A percentile compares a stretch with the other conserved stretches of the same genome.
Evolutionary conservation across 2,888 invertebrate genomes (phyloP).

Genomic region (Protophormia terraenovae): DNA sequence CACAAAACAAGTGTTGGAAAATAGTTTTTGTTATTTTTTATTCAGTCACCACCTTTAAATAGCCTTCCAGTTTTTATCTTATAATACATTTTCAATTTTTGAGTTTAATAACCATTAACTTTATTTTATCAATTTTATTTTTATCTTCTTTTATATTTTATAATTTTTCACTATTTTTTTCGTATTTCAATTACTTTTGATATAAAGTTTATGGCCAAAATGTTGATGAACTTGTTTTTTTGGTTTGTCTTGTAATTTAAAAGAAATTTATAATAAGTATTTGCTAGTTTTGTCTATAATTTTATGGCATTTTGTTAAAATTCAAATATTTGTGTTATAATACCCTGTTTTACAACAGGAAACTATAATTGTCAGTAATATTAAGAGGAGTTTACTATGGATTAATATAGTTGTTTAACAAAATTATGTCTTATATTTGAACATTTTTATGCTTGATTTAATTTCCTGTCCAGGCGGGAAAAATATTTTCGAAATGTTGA

Average conservation of each 20-base stretch:
- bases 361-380: background rate
- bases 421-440: background rate
- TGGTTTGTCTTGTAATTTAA: background rate
- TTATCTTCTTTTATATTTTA: background rate
- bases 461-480: background rate
- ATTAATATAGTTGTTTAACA: constrained; percentile 6
- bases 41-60: background rate
- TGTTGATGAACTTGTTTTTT: constrained; percentile 61
- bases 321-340: background rate
- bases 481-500: background rate
- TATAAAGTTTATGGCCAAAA: constrained; percentile 65
- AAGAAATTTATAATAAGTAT: background rate
- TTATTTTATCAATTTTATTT: constrained; percentile 14
- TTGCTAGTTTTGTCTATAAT: background rate
- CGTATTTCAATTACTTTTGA: constrained; percentile 3
- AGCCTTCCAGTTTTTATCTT: background rate
- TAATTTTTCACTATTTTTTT: constrained; percentile 6
- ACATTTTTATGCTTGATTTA: constrained; percentile 4
- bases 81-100: constrained; percentile 6
- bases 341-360: background rate
- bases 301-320: too few relatives aligned
- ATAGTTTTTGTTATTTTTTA: background rate
- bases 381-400: constrained; percentile 19
- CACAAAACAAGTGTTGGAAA: constrained; percentile 54
- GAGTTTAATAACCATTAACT: constrained; percentile 33